Evolutionary conservation across 2,113 vertebrate genomes (phyloP).

Genomic region (Rhizomys pruinosus): DNA sequence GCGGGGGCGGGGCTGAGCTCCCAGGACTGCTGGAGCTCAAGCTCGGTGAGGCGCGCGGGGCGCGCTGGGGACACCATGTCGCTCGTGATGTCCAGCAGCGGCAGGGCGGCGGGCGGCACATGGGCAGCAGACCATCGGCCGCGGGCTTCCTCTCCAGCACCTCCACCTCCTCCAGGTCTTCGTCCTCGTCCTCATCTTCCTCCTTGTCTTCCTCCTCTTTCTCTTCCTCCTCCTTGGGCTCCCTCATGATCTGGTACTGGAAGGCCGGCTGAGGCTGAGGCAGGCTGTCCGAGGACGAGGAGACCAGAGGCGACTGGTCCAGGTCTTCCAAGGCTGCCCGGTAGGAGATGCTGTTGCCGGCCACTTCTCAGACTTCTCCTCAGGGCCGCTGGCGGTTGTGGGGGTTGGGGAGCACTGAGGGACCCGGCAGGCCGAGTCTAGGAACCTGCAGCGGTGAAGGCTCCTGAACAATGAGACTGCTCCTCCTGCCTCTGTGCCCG

Average conservation of each 20-base stretch:
- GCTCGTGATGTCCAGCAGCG: constrained; percentile 76
- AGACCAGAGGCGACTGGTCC: constrained; percentile 85
- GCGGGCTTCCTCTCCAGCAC: constrained; percentile 86
- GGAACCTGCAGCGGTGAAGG: constrained; percentile 71
- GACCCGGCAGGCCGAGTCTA: constrained; percentile 2
- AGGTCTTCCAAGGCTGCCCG: constrained; percentile 85
- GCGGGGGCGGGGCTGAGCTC: constrained; percentile 70
- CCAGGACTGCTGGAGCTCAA: constrained; percentile 74
- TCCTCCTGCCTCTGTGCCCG: constrained; percentile 74
- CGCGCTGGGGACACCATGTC: constrained; percentile 78
- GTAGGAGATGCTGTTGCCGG: constrained; percentile 72
- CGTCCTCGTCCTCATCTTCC: constrained; percentile 85
- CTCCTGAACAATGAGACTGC: constrained; percentile 81
- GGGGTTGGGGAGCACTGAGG: constrained; percentile 50
- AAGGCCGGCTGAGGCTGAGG: constrained; percentile 83
- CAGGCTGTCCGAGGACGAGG: constrained; percentile 82
- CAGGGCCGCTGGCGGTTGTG: constrained; percentile 21
- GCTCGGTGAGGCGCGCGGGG: constrained; percentile 73
- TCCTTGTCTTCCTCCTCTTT: constrained; percentile 84
- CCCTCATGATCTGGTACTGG: constrained; percentile 85
- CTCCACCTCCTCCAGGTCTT: constrained; percentile 86
- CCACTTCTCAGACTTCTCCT: constrained; percentile 65
- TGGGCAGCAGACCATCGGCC: constrained; percentile 55
- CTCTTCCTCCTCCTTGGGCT: constrained; percentile 82
- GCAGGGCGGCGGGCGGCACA: constrained; percentile 68